Conservation (phyloP, 2,888 invertebrate genomes). For the Diarsia rubi region DNA sequence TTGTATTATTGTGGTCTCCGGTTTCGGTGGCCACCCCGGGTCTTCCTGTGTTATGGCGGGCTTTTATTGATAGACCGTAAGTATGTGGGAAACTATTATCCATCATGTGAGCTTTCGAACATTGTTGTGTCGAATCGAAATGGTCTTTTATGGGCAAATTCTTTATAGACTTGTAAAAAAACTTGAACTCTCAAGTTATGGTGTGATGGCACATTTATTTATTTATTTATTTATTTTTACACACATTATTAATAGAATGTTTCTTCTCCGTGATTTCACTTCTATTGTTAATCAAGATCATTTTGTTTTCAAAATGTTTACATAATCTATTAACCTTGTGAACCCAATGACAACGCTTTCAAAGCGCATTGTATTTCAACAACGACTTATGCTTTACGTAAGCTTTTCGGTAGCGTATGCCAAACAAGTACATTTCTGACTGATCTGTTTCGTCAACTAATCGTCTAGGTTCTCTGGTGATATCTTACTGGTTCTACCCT, state of each 20-base stretch:
- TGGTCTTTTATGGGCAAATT: background rate
- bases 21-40: conserved; percentile 50
- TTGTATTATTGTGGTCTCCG: conserved; percentile 50
- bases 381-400: background rate
- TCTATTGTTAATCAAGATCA: background rate
- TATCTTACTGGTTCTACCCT: background rate
- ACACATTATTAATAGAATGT: background rate
- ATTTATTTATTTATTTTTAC: too few relatives aligned
- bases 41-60: conserved; percentile 26
- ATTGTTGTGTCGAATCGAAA: background rate
- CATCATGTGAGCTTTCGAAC: conserved; percentile 3
- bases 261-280: background rate
- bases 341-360: background rate
- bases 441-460: background rate
- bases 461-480: background rate
- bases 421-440: background rate
- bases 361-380: background rate
- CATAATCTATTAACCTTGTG: background rate
- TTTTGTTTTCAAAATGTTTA: background rate
- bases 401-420: background rate
- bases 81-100: conserved; percentile 32
- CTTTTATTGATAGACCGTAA: conserved; percentile 37
- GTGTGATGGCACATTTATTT: too few relatives aligned
- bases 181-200: background rate
- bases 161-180: background rate